Conservation (phyloP, 2,797 vertebrate species). For the Hypotaenidia okinawae region DNA sequence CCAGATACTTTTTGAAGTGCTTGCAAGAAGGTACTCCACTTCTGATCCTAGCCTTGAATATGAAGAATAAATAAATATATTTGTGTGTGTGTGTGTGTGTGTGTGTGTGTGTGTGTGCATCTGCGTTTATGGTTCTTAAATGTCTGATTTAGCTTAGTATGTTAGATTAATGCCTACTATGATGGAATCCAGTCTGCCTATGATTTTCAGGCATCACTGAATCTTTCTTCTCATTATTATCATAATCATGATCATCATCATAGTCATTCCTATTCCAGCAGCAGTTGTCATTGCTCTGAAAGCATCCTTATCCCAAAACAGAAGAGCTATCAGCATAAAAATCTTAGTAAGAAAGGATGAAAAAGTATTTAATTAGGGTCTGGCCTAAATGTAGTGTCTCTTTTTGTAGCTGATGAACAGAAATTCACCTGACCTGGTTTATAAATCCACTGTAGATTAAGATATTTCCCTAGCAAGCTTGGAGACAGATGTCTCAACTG, state of each 20-base stretch:
- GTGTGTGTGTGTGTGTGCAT: no score
- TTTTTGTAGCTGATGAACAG: neutral
- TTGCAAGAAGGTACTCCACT: neutral
- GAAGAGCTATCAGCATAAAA: neutral
- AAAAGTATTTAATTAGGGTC: neutral
- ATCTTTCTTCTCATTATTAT: neutral
- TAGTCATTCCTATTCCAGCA: neutral
- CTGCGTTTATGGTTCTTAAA: no score
- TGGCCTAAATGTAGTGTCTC: neutral
- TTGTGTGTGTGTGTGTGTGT: rapidly evolving
- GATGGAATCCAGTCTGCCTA: neutral
- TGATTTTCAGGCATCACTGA: neutral
- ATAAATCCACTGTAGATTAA: neutral
- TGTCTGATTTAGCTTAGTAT: neutral
- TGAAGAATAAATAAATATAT: neutral
- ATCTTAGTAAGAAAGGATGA: neutral
- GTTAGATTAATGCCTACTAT: neutral
- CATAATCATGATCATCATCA: neutral
- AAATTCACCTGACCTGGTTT: neutral
- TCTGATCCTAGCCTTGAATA: neutral
- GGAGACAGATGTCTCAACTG: neutral
- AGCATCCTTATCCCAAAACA: neutral
- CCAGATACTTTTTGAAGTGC: neutral
- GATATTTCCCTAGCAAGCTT: neutral
- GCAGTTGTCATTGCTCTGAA: neutral